phyloP scores from a whole-genome alignment of 2,797 vertebrate species.

The Jordanella pulchra region DNA sequence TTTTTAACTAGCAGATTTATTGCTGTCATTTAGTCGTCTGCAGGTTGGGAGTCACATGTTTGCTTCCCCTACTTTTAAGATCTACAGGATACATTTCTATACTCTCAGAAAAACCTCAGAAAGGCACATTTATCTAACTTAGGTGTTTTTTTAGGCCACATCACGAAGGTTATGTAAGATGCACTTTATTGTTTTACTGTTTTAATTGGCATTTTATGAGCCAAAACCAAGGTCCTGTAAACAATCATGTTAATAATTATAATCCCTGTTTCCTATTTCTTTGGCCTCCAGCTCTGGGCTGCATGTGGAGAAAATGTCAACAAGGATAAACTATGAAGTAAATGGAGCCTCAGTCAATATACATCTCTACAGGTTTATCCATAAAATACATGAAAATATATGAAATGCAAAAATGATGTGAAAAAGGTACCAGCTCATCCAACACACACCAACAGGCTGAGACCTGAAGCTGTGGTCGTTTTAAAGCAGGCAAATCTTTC shows the following conservation, averaged over 20 bases:
- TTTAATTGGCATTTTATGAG: background rate
- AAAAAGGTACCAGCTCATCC: background rate
- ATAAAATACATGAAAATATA: background rate
- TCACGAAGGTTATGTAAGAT: background rate
- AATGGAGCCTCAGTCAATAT: background rate
- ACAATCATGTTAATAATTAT: background rate
- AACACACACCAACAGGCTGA: constrained; percentile 15
- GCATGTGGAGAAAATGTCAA: background rate
- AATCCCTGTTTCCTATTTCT: background rate
- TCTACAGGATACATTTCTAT: background rate
- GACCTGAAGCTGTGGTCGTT: constrained; percentile 58
- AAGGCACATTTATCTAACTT: background rate
- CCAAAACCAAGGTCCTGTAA: background rate
- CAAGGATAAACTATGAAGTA: background rate
- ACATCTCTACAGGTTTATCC: background rate
- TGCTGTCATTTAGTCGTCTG: background rate
- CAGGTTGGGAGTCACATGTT: background rate
- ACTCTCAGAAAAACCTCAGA: background rate
- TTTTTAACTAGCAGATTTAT: background rate
- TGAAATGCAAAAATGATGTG: background rate
- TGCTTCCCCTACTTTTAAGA: background rate
- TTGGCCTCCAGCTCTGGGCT: background rate
- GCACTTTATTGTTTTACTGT: background rate
- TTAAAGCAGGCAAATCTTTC: too few species aligned
- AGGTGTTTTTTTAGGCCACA: background rate